A percentile compares a stretch with the other conserved stretches of the same genome.
Evolutionary conservation across 2,797 vertebrate species (phyloP).

Genomic region (Sebastes vulpes): DNA sequence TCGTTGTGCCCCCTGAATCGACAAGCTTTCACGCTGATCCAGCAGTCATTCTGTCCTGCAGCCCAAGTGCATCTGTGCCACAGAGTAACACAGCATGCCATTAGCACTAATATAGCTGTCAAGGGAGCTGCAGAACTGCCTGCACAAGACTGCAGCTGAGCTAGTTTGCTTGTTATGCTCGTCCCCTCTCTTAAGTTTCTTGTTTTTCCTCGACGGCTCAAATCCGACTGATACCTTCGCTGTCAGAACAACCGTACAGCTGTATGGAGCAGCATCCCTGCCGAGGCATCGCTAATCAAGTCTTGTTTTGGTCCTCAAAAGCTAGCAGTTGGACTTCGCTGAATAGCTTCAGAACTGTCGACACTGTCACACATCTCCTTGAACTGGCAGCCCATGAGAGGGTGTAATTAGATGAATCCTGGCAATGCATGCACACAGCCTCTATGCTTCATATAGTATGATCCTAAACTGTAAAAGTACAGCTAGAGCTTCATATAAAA

Average conservation of each 20-base stretch:
- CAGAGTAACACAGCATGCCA: constrained; percentile 73
- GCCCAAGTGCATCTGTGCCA: constrained; percentile 60
- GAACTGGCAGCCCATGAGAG: constrained; percentile 53
- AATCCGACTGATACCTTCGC: constrained; percentile 46
- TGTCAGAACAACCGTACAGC: constrained; percentile 54
- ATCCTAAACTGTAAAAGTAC: constrained; percentile 7
- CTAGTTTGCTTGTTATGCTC: constrained; percentile 44
- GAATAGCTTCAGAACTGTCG: constrained; percentile 57
- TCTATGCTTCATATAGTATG: constrained; percentile 9
- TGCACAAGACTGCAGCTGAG: constrained; percentile 39
- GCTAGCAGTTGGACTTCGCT: constrained; percentile 47
- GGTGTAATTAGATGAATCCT: constrained; percentile 45
- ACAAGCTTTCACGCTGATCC: constrained; percentile 18
- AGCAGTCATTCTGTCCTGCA: constrained; percentile 39
- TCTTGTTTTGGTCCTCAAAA: constrained; percentile 62
- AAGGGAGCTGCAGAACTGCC: constrained; percentile 60
- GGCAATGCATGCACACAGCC: constrained; percentile 9
- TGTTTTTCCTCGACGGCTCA: constrained; percentile 42
- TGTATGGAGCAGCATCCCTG: constrained; percentile 54
- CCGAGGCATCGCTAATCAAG: constrained; percentile 70
- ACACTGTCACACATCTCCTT: constrained; percentile 53
- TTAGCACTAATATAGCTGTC: constrained; percentile 84
- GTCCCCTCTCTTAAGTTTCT: constrained; percentile 51
- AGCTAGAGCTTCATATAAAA: constrained; percentile 13
- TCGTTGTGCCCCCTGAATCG: constrained; percentile 15